Conservation (phyloP, 2,888 invertebrate genomes). For the Drosophila siamana region DNA sequence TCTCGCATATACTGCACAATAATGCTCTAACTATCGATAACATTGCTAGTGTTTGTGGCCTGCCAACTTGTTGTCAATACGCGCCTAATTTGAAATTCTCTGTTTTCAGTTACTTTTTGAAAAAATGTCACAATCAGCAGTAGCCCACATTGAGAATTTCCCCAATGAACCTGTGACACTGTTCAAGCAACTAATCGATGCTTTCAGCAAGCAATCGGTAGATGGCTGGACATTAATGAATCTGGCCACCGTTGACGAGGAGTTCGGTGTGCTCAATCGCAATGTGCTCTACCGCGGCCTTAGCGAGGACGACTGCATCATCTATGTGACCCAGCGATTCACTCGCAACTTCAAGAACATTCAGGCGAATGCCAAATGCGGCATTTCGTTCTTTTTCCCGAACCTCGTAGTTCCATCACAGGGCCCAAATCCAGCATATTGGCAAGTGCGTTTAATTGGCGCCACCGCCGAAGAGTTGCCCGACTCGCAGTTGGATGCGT, state of each 20-base stretch:
- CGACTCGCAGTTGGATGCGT: constrained; percentile 53
- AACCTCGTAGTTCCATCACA: constrained; percentile 25
- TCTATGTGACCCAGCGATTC: constrained; percentile 81
- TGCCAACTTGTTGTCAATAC: constrained; percentile 44
- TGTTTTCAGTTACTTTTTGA: not conserved
- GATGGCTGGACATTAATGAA: constrained; percentile 66
- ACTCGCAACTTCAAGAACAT: constrained; percentile 80
- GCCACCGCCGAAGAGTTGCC: constrained; percentile 79
- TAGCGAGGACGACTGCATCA: constrained; percentile 62
- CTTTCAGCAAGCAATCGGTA: constrained; percentile 5
- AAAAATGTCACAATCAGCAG: constrained; percentile 44
- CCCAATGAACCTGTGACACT: constrained; percentile 71
- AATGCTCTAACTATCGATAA: not conserved
- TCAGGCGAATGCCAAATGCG: constrained; percentile 70
- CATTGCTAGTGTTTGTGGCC: constrained; percentile 11
- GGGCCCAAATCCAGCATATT: constrained; percentile 32
- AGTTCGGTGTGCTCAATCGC: constrained; percentile 82
- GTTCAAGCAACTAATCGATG: constrained; percentile 66
- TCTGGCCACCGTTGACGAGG: constrained; percentile 81
- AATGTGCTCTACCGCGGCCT: constrained; percentile 81
- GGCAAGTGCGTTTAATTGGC: constrained; percentile 81
- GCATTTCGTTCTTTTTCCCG: constrained; percentile 71
- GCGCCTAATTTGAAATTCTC: constrained; percentile 24
- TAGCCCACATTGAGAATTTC: constrained; percentile 65
- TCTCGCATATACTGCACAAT: not conserved